Evolutionary conservation across 2,888 invertebrate species (phyloP).

Genomic region (Scrobipalpa atriplicella): DNA sequence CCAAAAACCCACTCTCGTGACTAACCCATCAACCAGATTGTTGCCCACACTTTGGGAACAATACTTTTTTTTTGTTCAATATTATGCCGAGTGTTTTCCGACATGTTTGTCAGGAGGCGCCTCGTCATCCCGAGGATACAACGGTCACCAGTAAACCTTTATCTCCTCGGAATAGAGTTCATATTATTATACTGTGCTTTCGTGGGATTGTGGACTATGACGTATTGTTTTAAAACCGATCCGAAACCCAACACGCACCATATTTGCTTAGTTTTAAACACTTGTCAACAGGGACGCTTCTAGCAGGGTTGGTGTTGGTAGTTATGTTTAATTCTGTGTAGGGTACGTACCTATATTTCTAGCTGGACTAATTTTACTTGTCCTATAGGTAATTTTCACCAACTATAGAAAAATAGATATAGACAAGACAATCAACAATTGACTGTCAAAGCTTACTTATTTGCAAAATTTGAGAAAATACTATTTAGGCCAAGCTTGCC

Average conservation of each 20-base stretch:
- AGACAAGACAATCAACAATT: too few species aligned
- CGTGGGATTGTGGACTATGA: neutral
- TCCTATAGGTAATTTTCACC: too few species aligned
- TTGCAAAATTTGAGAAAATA: too few species aligned
- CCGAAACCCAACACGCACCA: conserved; percentile 58
- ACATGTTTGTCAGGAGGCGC: conserved; percentile 60
- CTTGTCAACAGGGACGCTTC: conserved; percentile 55
- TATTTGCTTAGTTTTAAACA: conserved; percentile 77
- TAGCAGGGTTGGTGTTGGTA: neutral
- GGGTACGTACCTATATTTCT: too few species aligned
- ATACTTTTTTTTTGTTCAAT: conserved; percentile 4
- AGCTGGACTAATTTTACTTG: too few species aligned
- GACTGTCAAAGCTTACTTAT: too few species aligned
- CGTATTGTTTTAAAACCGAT: conserved; percentile 69
- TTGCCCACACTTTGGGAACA: neutral
- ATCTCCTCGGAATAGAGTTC: neutral
- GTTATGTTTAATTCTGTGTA: neutral
- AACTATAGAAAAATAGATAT: too few species aligned
- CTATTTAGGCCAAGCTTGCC: too few species aligned
- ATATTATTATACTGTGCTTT: neutral
- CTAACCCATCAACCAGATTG: too few species aligned
- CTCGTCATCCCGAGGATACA: conserved; percentile 33
- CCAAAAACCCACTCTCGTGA: too few species aligned
- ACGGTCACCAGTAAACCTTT: neutral
- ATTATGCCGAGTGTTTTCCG: conserved; percentile 34